phyloP scores from a whole-genome alignment of 2,113 vertebrate genomes.

The Emberiza fucata region DNA sequence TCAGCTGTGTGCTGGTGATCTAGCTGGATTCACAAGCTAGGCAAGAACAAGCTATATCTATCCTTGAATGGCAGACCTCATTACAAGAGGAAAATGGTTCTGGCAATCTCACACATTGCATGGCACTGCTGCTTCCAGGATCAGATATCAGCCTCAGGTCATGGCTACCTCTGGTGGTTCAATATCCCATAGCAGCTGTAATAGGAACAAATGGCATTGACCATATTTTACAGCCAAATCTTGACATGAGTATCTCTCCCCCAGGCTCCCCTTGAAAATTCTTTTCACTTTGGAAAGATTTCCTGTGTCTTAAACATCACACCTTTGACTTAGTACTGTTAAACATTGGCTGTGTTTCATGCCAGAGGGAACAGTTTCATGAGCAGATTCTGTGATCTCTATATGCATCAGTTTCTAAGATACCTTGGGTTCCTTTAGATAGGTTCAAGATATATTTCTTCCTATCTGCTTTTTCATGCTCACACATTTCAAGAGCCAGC shows the following conservation, averaged over 20 bases:
- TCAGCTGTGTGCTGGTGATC: background rate
- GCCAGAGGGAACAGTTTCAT: background rate
- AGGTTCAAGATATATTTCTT: background rate
- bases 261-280: background rate
- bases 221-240: background rate
- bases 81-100: background rate
- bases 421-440: background rate
- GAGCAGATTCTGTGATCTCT: conserved; percentile 20
- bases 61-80: background rate
- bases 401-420: conserved; percentile 28
- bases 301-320: background rate
- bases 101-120: accelerated
- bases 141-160: background rate
- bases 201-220: background rate
- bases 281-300: background rate
- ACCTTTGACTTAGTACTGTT: background rate
- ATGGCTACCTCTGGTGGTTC: background rate
- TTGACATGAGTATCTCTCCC: background rate
- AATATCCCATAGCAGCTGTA: background rate
- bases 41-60: background rate
- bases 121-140: background rate
- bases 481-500: background rate
- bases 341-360: conserved; percentile 6
- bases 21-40: background rate
- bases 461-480: conserved; percentile 5